Evolutionary conservation across 2,888 invertebrate species (phyloP).

Genomic region (Endotricha flammealis): DNA sequence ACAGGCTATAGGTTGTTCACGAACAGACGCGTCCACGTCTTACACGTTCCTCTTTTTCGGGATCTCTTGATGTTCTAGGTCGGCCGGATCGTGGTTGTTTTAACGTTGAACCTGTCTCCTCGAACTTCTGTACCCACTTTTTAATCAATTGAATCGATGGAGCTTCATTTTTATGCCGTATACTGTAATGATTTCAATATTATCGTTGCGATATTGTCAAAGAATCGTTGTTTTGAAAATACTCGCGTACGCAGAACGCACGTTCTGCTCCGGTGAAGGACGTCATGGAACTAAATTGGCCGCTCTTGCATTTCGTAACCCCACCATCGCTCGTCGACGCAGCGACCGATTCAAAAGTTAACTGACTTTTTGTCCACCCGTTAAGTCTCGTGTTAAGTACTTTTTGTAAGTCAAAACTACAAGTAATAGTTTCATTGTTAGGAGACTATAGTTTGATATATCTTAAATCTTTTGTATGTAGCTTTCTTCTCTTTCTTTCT

Average conservation of each 20-base stretch:
- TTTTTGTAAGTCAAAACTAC: too few species aligned
- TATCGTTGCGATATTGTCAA: slow-evolving; percentile 6
- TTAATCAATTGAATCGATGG: slow-evolving; percentile 10
- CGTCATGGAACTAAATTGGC: slow-evolving; percentile 2
- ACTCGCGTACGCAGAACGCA: slow-evolving; percentile 10
- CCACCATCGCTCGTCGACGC: slow-evolving; percentile 3
- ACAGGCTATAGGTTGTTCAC: not conserved
- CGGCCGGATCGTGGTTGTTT: slow-evolving; percentile 19
- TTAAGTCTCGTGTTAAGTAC: too few species aligned
- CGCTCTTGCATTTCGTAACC: not conserved
- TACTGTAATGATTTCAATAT: slow-evolving; percentile 5
- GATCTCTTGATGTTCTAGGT: slow-evolving; percentile 19
- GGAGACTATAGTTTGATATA: too few species aligned
- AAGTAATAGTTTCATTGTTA: too few species aligned
- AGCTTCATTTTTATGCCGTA: slow-evolving; percentile 7
- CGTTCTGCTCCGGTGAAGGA: slow-evolving; percentile 5
- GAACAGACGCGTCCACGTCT: slow-evolving; percentile 15
- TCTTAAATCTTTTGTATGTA: too few species aligned
- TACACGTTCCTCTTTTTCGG: slow-evolving; percentile 14
- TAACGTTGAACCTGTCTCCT: slow-evolving; percentile 21
- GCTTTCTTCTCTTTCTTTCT: too few species aligned
- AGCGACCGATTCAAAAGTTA: slow-evolving; percentile 9
- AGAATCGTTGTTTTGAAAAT: slow-evolving; percentile 10
- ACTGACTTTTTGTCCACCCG: slow-evolving; percentile 9
- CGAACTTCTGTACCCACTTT: slow-evolving; percentile 19